phyloP scores from a whole-genome alignment of 2,888 invertebrate species.

The Rhyacophila evoluta region DNA sequence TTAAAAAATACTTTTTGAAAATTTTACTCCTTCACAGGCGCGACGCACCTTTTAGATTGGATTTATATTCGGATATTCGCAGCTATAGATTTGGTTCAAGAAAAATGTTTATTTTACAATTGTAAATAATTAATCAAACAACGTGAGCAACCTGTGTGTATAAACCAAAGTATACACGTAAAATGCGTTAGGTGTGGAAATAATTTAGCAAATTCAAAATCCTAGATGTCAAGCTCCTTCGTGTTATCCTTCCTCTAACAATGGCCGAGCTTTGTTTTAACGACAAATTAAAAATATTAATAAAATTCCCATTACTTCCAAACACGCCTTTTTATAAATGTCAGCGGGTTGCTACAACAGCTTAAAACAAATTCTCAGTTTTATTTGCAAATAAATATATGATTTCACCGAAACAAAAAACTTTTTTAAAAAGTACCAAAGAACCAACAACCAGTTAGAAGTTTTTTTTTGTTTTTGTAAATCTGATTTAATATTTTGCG shows the following conservation, averaged over 20 bases:
- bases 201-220: not conserved
- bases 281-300: conserved; percentile 4
- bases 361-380: not conserved
- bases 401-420: not conserved
- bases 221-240: conserved; percentile 18
- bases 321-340: not conserved
- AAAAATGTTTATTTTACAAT: too few relatives aligned
- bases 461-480: too few relatives aligned
- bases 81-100: too few relatives aligned
- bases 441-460: not conserved
- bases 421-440: not conserved
- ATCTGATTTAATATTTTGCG: too few relatives aligned
- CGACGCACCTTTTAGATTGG: too few relatives aligned
- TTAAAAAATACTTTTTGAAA: too few relatives aligned
- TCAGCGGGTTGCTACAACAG: not conserved
- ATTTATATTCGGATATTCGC: too few relatives aligned
- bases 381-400: not conserved
- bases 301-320: not conserved
- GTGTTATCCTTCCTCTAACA: not conserved
- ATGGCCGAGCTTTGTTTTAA: not conserved
- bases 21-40: too few relatives aligned
- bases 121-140: not conserved
- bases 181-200: not conserved
- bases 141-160: not conserved
- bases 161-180: not conserved